These are phyloP conservation scores for Calidris pugnax DNA, from an alignment of 2,113 vertebrate genomes.

Conservation along the genomic window DNA sequence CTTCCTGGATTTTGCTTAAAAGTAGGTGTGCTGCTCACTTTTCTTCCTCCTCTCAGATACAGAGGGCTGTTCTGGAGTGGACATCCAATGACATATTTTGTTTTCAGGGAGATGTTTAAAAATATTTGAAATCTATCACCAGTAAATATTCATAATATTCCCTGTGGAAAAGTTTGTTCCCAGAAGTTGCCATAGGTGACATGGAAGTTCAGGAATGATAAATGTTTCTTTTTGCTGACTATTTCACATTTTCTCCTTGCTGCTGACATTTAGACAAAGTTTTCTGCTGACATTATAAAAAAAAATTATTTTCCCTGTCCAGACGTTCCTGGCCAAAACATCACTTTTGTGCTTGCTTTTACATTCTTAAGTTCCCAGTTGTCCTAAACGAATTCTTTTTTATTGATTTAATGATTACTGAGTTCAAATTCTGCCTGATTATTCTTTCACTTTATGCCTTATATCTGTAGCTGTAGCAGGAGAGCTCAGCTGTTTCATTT, in stretches of 20 bases:
- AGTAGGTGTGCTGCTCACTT: not conserved
- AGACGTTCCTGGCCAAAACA: slow-evolving; percentile 38
- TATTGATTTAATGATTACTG: slow-evolving; percentile 61
- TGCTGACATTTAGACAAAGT: slow-evolving; percentile 56
- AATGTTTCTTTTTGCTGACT: slow-evolving; percentile 56
- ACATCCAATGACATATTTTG: not conserved
- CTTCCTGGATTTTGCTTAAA: not conserved
- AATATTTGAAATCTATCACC: slow-evolving; percentile 10
- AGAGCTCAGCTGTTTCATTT: not conserved
- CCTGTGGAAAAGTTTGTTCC: slow-evolving; percentile 38
- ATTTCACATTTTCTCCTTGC: slow-evolving; percentile 54
- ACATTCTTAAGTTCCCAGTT: slow-evolving; percentile 46
- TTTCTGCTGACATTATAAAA: slow-evolving; percentile 63
- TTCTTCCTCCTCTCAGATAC: not conserved
- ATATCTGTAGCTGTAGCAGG: not conserved
- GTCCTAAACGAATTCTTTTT: slow-evolving; percentile 37
- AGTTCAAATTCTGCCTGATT: slow-evolving; percentile 36
- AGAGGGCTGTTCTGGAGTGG: not conserved
- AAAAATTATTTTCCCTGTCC: slow-evolving; percentile 23
- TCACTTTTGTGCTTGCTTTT: slow-evolving; percentile 46
- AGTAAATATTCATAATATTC: slow-evolving; percentile 40
- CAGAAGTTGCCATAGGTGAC: slow-evolving; percentile 45
- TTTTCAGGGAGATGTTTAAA: slow-evolving; percentile 15
- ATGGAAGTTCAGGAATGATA: slow-evolving; percentile 40
- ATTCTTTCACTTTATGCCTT: slow-evolving; percentile 45